These are phyloP conservation scores for Gandaritis pyraliata DNA, from an alignment of 2,888 invertebrate species.

Conservation along the genomic window DNA sequence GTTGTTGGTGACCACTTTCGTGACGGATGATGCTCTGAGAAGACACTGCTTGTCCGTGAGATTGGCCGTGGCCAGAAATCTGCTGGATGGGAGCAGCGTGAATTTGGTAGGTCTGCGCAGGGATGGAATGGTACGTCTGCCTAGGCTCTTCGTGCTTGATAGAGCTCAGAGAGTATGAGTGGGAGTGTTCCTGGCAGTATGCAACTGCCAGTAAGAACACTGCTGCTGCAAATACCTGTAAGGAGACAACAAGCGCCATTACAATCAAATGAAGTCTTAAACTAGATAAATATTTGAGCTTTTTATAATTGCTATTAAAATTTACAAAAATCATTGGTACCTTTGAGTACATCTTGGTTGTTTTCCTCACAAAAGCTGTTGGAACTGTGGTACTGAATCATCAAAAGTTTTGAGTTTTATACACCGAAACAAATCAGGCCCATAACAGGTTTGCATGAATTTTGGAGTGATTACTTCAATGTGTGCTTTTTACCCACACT, in stretches of 20 bases:
- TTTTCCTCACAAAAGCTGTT: constrained; percentile 50
- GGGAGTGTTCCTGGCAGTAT: constrained; percentile 55
- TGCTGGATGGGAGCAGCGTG: constrained; percentile 38
- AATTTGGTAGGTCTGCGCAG: constrained; percentile 33
- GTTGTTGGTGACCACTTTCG: constrained; percentile 38
- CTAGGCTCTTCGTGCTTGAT: constrained; percentile 58
- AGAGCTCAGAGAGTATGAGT: constrained; percentile 52
- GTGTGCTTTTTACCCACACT: constrained; percentile 47
- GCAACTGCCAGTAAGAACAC: constrained; percentile 46
- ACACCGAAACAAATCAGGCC: constrained; percentile 51
- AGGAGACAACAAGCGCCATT: constrained; percentile 16
- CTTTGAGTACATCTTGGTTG: constrained; percentile 53
- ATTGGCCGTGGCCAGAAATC: constrained; percentile 38
- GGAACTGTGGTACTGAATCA: constrained; percentile 51
- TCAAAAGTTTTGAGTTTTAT: constrained; percentile 58
- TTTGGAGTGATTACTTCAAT: constrained; percentile 44
- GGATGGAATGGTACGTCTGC: constrained; percentile 42
- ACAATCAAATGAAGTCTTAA: not conserved
- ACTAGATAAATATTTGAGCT: not conserved
- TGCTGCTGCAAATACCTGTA: constrained; percentile 50
- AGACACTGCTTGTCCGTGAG: constrained; percentile 53
- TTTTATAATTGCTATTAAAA: not conserved
- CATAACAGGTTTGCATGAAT: constrained; percentile 56
- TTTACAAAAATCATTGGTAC: constrained; percentile 5
- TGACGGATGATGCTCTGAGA: constrained; percentile 58